Evolutionary conservation across 2,888 invertebrate species (phyloP).

Genomic region (Ptilodon capucinus): DNA sequence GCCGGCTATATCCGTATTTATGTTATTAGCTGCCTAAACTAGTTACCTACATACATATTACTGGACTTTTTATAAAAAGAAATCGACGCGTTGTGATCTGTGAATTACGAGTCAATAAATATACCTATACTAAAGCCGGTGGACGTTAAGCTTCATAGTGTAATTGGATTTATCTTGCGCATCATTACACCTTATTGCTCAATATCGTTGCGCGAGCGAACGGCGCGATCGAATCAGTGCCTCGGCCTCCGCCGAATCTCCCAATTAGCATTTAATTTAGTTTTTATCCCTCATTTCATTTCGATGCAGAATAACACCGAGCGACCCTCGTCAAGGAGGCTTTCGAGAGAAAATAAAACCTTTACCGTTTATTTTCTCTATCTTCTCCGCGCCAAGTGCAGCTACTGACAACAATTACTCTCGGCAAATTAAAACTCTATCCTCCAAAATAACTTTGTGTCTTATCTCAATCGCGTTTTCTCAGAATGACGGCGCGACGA

Average conservation of each 20-base stretch:
- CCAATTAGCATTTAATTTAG: slow-evolving; percentile 76
- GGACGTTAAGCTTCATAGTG: slow-evolving; percentile 29
- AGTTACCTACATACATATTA: slow-evolving; percentile 22
- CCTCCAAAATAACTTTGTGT: slow-evolving; percentile 57
- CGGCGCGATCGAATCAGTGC: slow-evolving; percentile 47
- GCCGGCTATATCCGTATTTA: slow-evolving; percentile 47
- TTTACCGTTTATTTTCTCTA: slow-evolving; percentile 71
- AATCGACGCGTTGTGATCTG: slow-evolving; percentile 8
- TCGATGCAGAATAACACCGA: slow-evolving; percentile 65
- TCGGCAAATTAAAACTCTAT: slow-evolving; percentile 61
- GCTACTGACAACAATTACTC: slow-evolving; percentile 62
- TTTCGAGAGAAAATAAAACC: slow-evolving; percentile 65
- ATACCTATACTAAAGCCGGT: slow-evolving; percentile 20
- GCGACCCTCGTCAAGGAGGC: slow-evolving; percentile 70
- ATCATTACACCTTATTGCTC: slow-evolving; percentile 58
- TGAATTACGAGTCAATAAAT: slow-evolving; percentile 13
- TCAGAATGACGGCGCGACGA: slow-evolving; percentile 12
- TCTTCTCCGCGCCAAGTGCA: slow-evolving; percentile 55
- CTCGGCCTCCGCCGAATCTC: slow-evolving; percentile 55
- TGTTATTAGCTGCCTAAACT: slow-evolving; percentile 46
- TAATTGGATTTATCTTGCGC: slow-evolving; percentile 54
- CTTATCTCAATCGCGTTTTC: slow-evolving; percentile 44
- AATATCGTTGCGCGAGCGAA: slow-evolving; percentile 50
- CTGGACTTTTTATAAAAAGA: slow-evolving; percentile 18
- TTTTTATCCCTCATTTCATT: slow-evolving; percentile 74